Percentiles rank a stretch among this genome's conserved stretches.
Evolutionary conservation across 2,888 invertebrate genomes (phyloP).

Genomic region (Chalcosyrphus nemorum): DNA sequence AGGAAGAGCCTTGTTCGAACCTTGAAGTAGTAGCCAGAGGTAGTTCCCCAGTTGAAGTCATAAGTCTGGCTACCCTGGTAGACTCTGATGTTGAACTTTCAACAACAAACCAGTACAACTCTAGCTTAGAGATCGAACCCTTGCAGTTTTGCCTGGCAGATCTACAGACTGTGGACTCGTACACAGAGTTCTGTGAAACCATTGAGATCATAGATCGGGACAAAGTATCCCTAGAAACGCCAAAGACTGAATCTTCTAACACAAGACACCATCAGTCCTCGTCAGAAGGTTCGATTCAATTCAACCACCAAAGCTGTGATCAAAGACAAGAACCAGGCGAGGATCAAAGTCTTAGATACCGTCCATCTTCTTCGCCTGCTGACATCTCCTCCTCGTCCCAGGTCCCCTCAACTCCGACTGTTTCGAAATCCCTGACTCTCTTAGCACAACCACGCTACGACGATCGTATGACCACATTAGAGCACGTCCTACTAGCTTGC

Average conservation of each 20-base stretch:
- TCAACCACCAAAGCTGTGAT: slow-evolving; percentile 23
- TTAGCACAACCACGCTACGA: slow-evolving; percentile 78
- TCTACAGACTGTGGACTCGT: too few species aligned
- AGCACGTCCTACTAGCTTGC: slow-evolving; percentile 89
- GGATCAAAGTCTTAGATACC: slow-evolving; percentile 1
- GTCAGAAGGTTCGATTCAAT: slow-evolving; percentile 28
- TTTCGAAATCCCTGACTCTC: slow-evolving; percentile 74
- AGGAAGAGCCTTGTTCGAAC: neutral
- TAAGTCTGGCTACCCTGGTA: neutral
- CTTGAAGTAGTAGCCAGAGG: neutral
- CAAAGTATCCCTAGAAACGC: neutral
- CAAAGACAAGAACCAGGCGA: slow-evolving; percentile 10
- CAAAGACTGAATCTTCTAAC: neutral
- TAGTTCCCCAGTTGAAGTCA: neutral
- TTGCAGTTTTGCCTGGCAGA: neutral
- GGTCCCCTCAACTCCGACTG: slow-evolving; percentile 15
- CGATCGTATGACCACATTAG: slow-evolving; percentile 79
- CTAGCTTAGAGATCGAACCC: neutral
- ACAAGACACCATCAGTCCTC: slow-evolving; percentile 10
- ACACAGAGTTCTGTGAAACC: too few species aligned
- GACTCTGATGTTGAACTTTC: neutral
- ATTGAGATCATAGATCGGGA: neutral
- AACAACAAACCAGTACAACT: neutral
- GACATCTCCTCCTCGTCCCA: slow-evolving; percentile 25
- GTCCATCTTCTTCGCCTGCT: slow-evolving; percentile 47